Evolutionary conservation across 1,140 invertebrate genomes (phyloP).

Genomic region (Bradysia coprophila): DNA sequence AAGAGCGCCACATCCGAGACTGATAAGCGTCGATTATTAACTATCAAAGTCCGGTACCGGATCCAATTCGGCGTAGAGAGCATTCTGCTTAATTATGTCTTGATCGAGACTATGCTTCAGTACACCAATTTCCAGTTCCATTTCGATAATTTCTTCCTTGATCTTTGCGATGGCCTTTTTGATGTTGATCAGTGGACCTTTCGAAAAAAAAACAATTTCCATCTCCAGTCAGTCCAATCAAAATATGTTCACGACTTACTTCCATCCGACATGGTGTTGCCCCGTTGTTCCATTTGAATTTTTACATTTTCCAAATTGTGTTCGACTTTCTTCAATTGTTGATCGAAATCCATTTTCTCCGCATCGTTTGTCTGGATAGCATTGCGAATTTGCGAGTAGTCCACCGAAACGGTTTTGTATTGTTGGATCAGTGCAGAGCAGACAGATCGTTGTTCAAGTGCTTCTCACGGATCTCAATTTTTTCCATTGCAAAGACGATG

Average conservation of each 20-base stretch:
- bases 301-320: slow-evolving; percentile 71
- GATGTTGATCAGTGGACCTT: slow-evolving; percentile 75
- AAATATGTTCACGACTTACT: slow-evolving; percentile 32
- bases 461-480: slow-evolving; percentile 66
- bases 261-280: slow-evolving; percentile 83
- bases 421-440: slow-evolving; percentile 44
- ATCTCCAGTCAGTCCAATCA: background rate
- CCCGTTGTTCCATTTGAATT: slow-evolving; percentile 79
- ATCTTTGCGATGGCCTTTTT: slow-evolving; percentile 66
- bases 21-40: too few relatives aligned
- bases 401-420: slow-evolving; percentile 37
- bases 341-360: slow-evolving; percentile 25
- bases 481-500: slow-evolving; percentile 58
- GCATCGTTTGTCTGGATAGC: slow-evolving; percentile 13
- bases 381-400: slow-evolving; percentile 14
- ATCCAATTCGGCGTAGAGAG: slow-evolving; percentile 2
- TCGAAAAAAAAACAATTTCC: slow-evolving; percentile 1
- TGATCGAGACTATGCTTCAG: slow-evolving; percentile 31
- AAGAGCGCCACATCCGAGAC: too few relatives aligned
- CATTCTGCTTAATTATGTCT: slow-evolving; percentile 9
- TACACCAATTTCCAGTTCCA: slow-evolving; percentile 77
- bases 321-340: slow-evolving; percentile 51
- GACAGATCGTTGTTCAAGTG: slow-evolving; percentile 73
- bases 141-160: slow-evolving; percentile 62
- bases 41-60: too few relatives aligned